Evolutionary conservation across 2,888 invertebrate species (phyloP), one percentile per base, ranked within the genome.

Genomic region (Amiota communis): DNA sequence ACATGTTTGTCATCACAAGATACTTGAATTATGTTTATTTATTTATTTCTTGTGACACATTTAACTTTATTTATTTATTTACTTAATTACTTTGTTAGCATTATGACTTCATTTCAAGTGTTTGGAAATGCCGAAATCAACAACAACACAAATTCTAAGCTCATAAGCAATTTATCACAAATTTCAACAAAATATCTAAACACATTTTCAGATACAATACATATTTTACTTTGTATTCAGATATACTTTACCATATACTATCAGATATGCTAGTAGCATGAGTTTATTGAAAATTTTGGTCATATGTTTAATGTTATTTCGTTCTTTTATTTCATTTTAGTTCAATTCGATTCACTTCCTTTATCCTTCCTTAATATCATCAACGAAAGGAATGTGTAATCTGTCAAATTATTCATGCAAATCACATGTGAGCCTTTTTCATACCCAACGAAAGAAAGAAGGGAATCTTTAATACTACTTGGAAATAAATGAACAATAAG

Each of bases 391-490:
- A 12, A 63, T 70, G 75, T 76, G 82, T 83, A 86, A 85, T 85
- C 86, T 86, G 83, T 86, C 86, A 85, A 85, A 86, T 86, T 86
- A 86, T 78, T 79, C 85, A 86, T 86, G 84, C 85, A 85, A 85
- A 85, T 82, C 82, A 69, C 76, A 75, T 67, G 74, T 72, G 64
- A 69, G 57, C 47, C 56, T 6, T 23, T 48, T 64, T 51, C 51
- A 67, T 23, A 36, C 69, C 51, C 46, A 67, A 74, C 59, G 49
- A 11, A 15, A 48, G 67, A 47, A 53, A 6, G 36, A 6, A 36
- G 53, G 47, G 63, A 74, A 67, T 68, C 73, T 64, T 70, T 63
- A 64, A 65, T 51, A 57, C 68, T 51, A 57, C 68, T 56, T 61
- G 67, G 74, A 76, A 2, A 36, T 36, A 36, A 36, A 36, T 36